Evolutionary conservation across 2,797 vertebrate genomes (phyloP), one percentile per base, ranked within the genome.

Genomic region (Lateolabrax maculatus): DNA sequence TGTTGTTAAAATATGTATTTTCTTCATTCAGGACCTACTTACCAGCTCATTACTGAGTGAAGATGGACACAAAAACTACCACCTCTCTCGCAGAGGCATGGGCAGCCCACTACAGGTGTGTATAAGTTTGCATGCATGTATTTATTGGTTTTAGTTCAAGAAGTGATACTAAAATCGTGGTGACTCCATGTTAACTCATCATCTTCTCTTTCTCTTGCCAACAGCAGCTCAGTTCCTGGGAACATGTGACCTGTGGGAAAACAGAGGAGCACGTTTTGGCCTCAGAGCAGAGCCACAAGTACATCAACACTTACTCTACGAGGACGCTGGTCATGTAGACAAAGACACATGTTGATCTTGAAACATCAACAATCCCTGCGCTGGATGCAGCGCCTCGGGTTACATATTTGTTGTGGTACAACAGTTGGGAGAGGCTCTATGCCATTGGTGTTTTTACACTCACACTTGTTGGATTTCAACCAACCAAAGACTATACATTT

Each of bases 311-410:
- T 84, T 98, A 97, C 93, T 95, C 96, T 31, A 94, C 97, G 69
- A 95, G 96, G 94, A 97, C 98, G 77, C 96, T 99, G 94, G 98
- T 99, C 90, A 98, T 98, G 97, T 99, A 96, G 85, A 83, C 76
- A 56, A 62, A 83, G 62, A 90, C 49, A 44, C 48, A 74, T 34
- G 77, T 83, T 57, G 68, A 84, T 73, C 64, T 87, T 90, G 93
- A 94, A 94, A 89, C 84, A 77, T 88, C 86, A 85, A 89, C 87
- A 68, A 82, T 86, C 81, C 71, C 83, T 94, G 81, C 74, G 85
- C 94, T 92, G 94, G 94, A 96, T 88, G 83, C 87, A 90, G 93
- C 91, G 43, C 71, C 18, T 56, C 23, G 31, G 77, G 71, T 65
- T 87, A 78, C 71, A 83, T 96, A 94, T 96, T 97, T 97, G 96